phyloP scores from a whole-genome alignment of 2,888 invertebrate species.

The Philhelius pedissequus region DNA sequence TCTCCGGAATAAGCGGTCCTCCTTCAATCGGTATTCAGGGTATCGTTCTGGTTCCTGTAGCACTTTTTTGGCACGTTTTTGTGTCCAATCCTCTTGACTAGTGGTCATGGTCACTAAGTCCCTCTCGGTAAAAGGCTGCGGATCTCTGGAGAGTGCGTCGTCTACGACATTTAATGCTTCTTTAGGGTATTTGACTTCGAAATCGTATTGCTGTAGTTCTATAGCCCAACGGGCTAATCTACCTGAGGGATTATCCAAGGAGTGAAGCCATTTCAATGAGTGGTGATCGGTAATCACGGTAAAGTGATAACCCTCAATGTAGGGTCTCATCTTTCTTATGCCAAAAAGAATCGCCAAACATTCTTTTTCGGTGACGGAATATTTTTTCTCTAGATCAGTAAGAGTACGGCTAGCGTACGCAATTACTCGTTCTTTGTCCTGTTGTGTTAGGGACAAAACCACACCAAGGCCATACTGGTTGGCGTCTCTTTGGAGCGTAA shows the following conservation, averaged over 20 bases:
- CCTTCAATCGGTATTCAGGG: background rate
- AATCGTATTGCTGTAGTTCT: background rate
- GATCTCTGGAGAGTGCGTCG: background rate
- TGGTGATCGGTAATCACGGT: background rate
- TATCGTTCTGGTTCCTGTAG: background rate
- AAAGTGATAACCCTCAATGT: background rate
- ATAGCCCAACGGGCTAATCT: background rate
- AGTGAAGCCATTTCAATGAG: background rate
- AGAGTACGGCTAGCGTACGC: background rate
- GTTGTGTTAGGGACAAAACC: background rate
- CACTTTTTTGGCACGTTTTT: background rate
- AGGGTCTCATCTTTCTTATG: background rate
- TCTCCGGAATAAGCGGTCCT: background rate
- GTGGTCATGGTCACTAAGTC: background rate
- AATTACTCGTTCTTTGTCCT: background rate
- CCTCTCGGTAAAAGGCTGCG: background rate
- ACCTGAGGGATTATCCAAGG: background rate
- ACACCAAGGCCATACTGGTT: background rate
- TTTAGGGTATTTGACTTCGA: background rate
- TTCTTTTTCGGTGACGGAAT: background rate
- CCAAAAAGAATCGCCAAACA: background rate
- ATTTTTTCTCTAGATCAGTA: background rate
- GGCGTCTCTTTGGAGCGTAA: slow-evolving; percentile 33
- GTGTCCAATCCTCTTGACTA: background rate
- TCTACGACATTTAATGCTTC: background rate